phyloP scores from a whole-genome alignment of 1,140 invertebrate genomes.

The Cherax quadricarinatus region DNA sequence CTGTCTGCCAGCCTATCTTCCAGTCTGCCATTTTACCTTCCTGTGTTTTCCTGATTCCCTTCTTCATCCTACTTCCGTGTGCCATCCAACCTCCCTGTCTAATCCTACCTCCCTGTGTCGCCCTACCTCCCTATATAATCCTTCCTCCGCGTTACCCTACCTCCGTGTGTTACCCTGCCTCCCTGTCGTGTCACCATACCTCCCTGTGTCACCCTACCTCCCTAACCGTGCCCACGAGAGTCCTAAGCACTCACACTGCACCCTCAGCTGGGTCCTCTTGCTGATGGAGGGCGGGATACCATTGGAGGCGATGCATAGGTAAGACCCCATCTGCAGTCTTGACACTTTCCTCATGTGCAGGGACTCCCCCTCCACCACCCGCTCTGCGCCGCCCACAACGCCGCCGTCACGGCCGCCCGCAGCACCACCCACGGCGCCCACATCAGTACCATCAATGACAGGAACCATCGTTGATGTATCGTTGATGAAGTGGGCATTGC shows the following conservation, averaged over 20 bases:
- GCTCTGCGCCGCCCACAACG: conserved; percentile 54
- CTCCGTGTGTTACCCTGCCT: background rate
- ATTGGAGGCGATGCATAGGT: conserved; percentile 91
- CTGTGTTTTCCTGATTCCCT: no score
- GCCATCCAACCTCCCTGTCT: no score
- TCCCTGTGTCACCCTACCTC: conserved; percentile 19
- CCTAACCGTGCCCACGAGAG: background rate
- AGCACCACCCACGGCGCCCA: conserved; percentile 18
- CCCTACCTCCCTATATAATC: no score
- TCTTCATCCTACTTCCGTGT: no score
- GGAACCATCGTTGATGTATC: conserved; percentile 47
- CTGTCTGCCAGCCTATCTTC: no score
- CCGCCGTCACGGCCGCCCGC: background rate
- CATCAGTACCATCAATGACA: conserved; percentile 28
- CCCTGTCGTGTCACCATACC: background rate
- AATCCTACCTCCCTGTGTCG: no score
- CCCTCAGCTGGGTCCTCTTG: conserved; percentile 89
- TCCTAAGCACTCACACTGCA: conserved; percentile 87
- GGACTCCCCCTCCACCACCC: conserved; percentile 85
- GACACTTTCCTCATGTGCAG: conserved; percentile 86
- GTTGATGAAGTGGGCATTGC: background rate
- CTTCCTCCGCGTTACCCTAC: no score
- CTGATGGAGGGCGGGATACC: conserved; percentile 92
- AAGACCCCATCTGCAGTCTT: conserved; percentile 89
- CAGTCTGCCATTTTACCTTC: no score